Base-by-base conservation (phyloP, 2,113 vertebrate species). In the Phoxinus phoxinus region DNA sequence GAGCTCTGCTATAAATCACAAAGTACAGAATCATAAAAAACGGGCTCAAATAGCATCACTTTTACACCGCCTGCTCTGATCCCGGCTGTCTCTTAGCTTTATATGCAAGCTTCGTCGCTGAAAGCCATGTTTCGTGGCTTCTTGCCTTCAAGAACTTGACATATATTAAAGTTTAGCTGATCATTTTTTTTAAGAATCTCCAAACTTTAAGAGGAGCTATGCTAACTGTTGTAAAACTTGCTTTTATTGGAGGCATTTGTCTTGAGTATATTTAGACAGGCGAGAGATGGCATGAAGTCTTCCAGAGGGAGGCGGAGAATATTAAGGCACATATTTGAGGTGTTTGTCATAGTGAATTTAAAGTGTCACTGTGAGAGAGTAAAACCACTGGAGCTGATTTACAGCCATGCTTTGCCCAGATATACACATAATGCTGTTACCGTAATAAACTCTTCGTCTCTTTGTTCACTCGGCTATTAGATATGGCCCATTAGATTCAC, bases 1-100 rank as follows among this genome's bases (percentile, higher is more conserved):
- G 76, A 84, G 69, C 72, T 71, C n/a, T 8, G 44, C 81, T 85
- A 75, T 92, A 86, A 91, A 91, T 90, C 85, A 87, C 25, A 65
- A 82, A 69, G 48, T 59, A 84, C 41, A 51, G 76, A 44, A 85
- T 75, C 75, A 84, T 88, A 73, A 90, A 86, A 41, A 89, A 90
- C 81, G 27, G 69, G 30, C 81, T 87, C 83, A 63, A 79, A 88
- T 71, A 69, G 69, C 65, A 87, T 80, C 83, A 83, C 81, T 78
- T 89, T 81, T 83, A 61, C 81, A 59, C 69, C 35, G 53, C 59
- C 74, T 84, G 17, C 69, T 74, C 79, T 56, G 67, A 1, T 72
- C 80, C 44, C 63, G 37, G 37, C 65, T 82, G 69, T 86, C 71
- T 63, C 41, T 32, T 73, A 30, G 65, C 81, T 72, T 67, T 87